Conservation (phyloP, 2,113 vertebrate genomes). For the Oreochromis aureus region DNA sequence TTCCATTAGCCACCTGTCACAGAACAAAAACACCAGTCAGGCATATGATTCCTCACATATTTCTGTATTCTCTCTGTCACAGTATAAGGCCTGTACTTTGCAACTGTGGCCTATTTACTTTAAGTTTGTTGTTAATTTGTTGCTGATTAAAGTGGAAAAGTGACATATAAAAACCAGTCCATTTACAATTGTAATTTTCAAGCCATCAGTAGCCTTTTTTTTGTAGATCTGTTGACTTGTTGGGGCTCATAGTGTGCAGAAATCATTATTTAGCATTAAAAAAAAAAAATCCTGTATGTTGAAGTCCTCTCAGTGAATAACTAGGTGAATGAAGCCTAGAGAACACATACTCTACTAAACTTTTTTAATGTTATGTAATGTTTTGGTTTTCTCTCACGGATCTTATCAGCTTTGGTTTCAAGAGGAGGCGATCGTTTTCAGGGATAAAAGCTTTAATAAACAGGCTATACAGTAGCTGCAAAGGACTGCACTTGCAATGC, state of each 20-base stretch:
- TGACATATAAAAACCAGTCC: not conserved
- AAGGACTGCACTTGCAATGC: accelerated
- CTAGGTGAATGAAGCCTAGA: not conserved
- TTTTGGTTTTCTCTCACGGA: not conserved
- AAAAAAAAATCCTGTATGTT: not conserved
- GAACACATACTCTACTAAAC: not conserved
- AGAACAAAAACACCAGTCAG: not conserved
- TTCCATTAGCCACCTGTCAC: not conserved
- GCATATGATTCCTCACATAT: not conserved
- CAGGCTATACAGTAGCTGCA: not conserved
- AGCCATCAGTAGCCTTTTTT: not conserved
- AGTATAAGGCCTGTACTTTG: accelerated
- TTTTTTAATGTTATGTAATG: not conserved
- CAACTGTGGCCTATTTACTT: not conserved
- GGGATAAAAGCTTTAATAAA: not conserved
- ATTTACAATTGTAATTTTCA: not conserved
- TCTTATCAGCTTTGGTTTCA: not conserved
- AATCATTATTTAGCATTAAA: not conserved
- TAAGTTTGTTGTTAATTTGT: not conserved
- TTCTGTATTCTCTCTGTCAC: not conserved
- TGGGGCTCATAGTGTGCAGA: not conserved
- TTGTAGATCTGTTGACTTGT: not conserved
- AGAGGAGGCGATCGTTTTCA: not conserved
- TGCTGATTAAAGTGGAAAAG: not conserved
- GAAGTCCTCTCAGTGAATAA: not conserved